Base-by-base conservation (phyloP, 2,113 vertebrate species). In the Tenrec ecaudatus region DNA sequence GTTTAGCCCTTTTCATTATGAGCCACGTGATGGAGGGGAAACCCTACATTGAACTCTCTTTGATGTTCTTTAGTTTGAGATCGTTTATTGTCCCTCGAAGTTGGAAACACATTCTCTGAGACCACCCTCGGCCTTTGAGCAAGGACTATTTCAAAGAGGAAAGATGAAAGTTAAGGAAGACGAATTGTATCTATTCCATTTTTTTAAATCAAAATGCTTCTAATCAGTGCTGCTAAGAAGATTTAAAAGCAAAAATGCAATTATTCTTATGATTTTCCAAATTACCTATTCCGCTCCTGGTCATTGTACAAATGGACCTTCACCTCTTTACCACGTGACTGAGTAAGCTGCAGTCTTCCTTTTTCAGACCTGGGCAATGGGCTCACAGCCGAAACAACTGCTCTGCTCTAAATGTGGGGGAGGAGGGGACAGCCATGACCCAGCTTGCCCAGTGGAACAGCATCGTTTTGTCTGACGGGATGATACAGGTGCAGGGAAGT, bases 151-250 rank as follows among this genome's bases (percentile, higher is more conserved):
- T 85, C 38, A 91, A 90, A 92, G 31, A 91, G 10, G 47, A 95
- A 90, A 91, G 64, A 75, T 20, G 38, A 95, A 93, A 89, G 64
- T 78, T 16, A 76, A 73, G 27, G 64, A 88, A 92, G 71, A 62
- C 36, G n/a, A 78, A 68, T 12, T 38, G 0, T 12, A 36, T n/a
- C 20, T 66, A n/a, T 23, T 40, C 27, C 29, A 36, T 58, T 87
- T 82, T 58, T 66, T 31, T 80, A 94, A 88, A 82, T 69, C 73
- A 83, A 80, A 86, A 80, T 69, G 27, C 16, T 29, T 22, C 43
- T 82, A 93, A 86, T 69, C 36, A 76, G 4, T 6, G 64, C 10
- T 58, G 19, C 16, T 81, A 36, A 9, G 4, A 10, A 36, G 20
- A 71, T 93, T 93, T 90, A 19, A 79, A 79, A 92, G 73, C 16